phyloP scores from a whole-genome alignment of 2,797 vertebrate genomes.

The Anisognathus igniventris region DNA sequence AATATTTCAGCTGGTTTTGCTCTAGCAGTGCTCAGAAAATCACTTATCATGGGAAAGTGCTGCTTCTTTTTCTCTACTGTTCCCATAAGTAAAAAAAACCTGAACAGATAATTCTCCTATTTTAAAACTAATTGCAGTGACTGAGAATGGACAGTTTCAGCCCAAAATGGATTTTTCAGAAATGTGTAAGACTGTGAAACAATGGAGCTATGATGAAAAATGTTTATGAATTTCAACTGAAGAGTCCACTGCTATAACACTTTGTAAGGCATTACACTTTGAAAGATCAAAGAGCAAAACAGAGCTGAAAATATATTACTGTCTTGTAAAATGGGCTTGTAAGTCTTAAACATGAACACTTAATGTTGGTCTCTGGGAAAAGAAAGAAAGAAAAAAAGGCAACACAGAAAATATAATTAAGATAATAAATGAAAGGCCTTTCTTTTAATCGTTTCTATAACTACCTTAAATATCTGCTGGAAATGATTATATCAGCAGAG shows the following conservation, averaged over 20 bases:
- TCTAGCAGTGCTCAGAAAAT: neutral
- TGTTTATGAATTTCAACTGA: neutral
- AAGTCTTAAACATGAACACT: constrained; percentile 1
- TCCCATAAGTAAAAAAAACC: neutral
- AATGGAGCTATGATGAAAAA: neutral
- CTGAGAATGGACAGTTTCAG: neutral
- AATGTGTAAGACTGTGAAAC: neutral
- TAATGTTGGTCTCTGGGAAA: neutral
- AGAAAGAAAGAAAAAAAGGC: neutral
- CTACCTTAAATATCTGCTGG: constrained; percentile 52
- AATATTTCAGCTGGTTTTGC: neutral
- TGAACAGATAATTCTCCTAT: neutral
- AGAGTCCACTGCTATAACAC: neutral
- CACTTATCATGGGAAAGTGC: neutral
- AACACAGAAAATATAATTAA: constrained; percentile 48
- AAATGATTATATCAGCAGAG: constrained; percentile 46
- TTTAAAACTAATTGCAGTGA: neutral
- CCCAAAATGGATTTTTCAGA: neutral
- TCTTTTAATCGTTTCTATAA: constrained; percentile 59
- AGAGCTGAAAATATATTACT: neutral
- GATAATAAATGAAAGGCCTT: constrained; percentile 59
- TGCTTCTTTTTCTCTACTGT: neutral
- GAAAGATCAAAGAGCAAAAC: constrained; percentile 43
- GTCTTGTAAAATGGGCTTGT: constrained; percentile 29
- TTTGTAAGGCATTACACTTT: constrained; percentile 10